phyloP scores from a whole-genome alignment of 2,113 vertebrate genomes.

The Passer domesticus region DNA sequence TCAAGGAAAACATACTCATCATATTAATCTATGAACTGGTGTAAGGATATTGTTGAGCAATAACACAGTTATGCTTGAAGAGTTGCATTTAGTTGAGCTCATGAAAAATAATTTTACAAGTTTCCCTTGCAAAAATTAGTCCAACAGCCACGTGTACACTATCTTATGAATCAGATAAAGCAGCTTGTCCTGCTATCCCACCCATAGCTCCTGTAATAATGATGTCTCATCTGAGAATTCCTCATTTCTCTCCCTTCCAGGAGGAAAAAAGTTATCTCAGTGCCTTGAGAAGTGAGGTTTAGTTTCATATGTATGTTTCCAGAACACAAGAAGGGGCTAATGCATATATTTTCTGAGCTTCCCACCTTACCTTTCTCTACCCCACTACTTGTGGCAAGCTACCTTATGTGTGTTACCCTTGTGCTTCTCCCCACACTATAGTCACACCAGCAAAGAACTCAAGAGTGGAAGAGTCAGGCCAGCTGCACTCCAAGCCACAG shows the following conservation, averaged over 20 bases:
- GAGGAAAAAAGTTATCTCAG: not conserved
- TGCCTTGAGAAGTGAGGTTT: not conserved
- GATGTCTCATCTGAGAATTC: not conserved
- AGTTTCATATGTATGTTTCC: not conserved
- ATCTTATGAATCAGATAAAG: not conserved
- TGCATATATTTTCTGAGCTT: not conserved
- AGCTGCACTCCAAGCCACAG: not conserved
- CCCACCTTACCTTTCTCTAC: not conserved
- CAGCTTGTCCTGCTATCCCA: not conserved
- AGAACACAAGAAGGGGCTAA: not conserved
- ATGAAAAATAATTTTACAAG: not conserved
- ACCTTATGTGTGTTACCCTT: not conserved
- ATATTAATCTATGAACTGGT: not conserved
- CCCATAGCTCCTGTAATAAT: not conserved
- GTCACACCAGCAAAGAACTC: not conserved
- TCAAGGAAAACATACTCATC: slow-evolving; percentile 19
- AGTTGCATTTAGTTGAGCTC: not conserved
- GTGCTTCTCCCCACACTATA: not conserved
- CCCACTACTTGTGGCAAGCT: not conserved
- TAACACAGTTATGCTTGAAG: not conserved
- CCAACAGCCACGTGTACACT: not conserved
- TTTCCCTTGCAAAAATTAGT: not conserved
- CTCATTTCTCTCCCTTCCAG: not conserved
- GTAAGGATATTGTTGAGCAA: not conserved
- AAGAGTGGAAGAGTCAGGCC: not conserved